Percentiles rank a stretch among this genome's conserved stretches.
Conservation (phyloP, 2,797 vertebrate species). For the Picus viridis region DNA sequence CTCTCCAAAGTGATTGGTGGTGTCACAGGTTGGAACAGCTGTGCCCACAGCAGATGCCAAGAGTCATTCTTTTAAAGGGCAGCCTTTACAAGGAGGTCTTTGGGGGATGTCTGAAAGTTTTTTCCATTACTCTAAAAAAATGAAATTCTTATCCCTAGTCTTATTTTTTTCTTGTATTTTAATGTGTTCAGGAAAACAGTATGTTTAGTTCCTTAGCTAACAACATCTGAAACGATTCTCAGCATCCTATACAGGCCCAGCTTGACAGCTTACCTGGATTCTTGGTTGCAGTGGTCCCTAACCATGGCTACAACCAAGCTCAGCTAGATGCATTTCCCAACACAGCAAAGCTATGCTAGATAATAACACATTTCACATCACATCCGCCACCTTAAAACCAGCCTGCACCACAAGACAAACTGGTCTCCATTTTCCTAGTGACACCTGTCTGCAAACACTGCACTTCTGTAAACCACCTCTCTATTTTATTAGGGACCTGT, state of each 20-base stretch:
- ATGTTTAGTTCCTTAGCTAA: neutral
- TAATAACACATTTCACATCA: neutral
- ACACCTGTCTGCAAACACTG: neutral
- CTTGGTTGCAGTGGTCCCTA: neutral
- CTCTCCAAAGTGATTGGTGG: neutral
- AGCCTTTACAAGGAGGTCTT: neutral
- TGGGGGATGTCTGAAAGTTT: neutral
- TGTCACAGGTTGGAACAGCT: neutral
- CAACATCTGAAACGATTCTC: neutral
- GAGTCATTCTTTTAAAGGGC: neutral
- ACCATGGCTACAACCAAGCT: neutral
- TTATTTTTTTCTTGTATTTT: neutral
- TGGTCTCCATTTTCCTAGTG: neutral
- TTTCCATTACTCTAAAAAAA: neutral
- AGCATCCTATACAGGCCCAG: neutral
- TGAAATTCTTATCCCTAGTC: neutral
- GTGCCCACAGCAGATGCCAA: fast-evolving
- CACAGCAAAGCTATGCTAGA: neutral
- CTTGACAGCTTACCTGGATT: neutral
- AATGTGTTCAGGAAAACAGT: neutral
- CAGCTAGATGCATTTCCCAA: neutral
- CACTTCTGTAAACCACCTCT: neutral
- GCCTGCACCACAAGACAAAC: neutral
- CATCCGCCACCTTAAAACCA: neutral
- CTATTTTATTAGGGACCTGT: neutral